Percentiles rank a stretch among this genome's conserved stretches.
Conservation (phyloP, 1,140 invertebrate genomes). For the Leptinotarsa undecemlineata region DNA sequence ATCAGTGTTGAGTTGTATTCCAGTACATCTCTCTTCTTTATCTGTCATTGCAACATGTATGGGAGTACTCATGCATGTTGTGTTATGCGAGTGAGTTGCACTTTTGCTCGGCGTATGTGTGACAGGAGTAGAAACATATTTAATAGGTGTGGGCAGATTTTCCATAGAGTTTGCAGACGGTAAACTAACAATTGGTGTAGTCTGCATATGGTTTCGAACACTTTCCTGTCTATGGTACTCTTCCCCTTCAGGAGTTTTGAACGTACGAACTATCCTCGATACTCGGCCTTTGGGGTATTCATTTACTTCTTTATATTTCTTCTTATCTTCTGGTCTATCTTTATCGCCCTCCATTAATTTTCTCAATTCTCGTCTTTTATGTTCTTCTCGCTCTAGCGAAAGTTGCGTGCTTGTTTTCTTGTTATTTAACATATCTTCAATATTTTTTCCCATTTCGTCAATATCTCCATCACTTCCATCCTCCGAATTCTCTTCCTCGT, state of each 20-base stretch:
- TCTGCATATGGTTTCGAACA: constrained; percentile 73
- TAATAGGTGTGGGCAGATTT: too few species aligned
- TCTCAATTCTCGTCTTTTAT: constrained; percentile 89
- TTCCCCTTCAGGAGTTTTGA: constrained; percentile 85
- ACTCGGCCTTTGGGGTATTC: constrained; percentile 66
- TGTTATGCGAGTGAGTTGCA: constrained; percentile 62
- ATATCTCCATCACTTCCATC: constrained; percentile 85
- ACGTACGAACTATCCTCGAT: constrained; percentile 94
- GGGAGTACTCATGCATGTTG: constrained; percentile 59
- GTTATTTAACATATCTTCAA: constrained; percentile 97
- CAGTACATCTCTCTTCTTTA: constrained; percentile 81
- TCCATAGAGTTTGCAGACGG: constrained; percentile 28
- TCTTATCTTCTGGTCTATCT: constrained; percentile 69
- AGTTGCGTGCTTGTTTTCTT: constrained; percentile 90
- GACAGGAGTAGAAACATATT: not conserved
- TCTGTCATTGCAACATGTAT: constrained; percentile 73
- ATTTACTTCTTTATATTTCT: constrained; percentile 67
- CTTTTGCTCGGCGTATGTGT: constrained; percentile 32
- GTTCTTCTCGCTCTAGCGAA: constrained; percentile 86
- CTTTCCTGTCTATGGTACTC: constrained; percentile 92
- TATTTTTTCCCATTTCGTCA: constrained; percentile 98
- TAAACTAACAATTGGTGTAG: constrained; percentile 3
- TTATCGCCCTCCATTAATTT: constrained; percentile 85
- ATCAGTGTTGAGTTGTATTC: constrained; percentile 73
- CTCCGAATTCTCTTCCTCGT: constrained; percentile 85